Conservation (phyloP, 2,797 vertebrate species). For the Macropus fuliginosus region DNA sequence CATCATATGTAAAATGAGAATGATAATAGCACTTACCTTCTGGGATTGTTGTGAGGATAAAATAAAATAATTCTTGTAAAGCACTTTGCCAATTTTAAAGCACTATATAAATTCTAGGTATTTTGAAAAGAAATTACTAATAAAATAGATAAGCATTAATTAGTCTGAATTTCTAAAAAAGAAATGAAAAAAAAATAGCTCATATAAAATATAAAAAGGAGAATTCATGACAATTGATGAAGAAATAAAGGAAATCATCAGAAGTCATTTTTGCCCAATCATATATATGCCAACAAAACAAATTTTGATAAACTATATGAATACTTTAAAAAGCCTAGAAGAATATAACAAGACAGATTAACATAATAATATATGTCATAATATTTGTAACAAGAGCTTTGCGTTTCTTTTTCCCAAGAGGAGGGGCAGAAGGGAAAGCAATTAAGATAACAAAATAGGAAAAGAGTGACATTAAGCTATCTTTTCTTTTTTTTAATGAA, state of each 20-base stretch:
- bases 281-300: background rate
- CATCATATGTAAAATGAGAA: background rate
- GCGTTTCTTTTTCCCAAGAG: background rate
- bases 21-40: background rate
- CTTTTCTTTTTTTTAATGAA: background rate
- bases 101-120: background rate
- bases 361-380: background rate
- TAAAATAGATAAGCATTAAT: background rate
- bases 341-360: background rate
- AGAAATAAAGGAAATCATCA: background rate
- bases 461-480: background rate
- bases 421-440: background rate
- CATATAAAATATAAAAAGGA: background rate
- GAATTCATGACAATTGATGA: background rate
- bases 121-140: background rate
- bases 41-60: background rate
- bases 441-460: background rate
- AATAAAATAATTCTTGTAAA: background rate
- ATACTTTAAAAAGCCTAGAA: background rate
- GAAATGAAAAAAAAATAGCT: background rate
- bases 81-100: background rate
- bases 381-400: background rate
- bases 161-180: background rate
- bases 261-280: background rate
- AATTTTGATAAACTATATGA: background rate